Evolutionary conservation across 2,888 invertebrate species (phyloP).

Genomic region (Leucoma salicis): DNA sequence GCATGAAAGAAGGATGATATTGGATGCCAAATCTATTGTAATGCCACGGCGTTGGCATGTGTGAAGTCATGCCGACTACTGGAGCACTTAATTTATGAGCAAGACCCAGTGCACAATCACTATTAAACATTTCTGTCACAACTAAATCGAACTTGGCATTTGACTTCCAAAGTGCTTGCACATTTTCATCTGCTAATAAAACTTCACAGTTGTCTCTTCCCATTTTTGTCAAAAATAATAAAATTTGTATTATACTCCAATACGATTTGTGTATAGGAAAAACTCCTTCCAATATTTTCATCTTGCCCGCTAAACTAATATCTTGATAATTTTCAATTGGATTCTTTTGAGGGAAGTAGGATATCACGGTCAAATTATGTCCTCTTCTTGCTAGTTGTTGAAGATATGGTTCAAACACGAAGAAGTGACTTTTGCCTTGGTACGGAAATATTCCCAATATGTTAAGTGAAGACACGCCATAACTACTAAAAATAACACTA

Average conservation of each 20-base stretch:
- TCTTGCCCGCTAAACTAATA: slow-evolving; percentile 53
- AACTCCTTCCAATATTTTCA: slow-evolving; percentile 45
- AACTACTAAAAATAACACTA: slow-evolving; percentile 9
- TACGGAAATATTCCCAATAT: slow-evolving; percentile 85
- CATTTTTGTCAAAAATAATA: slow-evolving; percentile 34
- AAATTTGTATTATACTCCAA: slow-evolving; percentile 33
- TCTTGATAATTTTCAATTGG: slow-evolving; percentile 56
- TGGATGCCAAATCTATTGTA: slow-evolving; percentile 79
- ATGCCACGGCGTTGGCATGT: slow-evolving; percentile 80
- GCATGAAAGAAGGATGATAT: slow-evolving; percentile 81
- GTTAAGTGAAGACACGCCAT: slow-evolving; percentile 50
- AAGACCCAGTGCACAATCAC: slow-evolving; percentile 83
- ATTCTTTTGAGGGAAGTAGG: slow-evolving; percentile 80
- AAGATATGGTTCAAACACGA: slow-evolving; percentile 82
- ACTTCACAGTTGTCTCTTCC: slow-evolving; percentile 51
- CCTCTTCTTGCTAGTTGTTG: slow-evolving; percentile 82
- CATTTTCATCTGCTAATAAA: slow-evolving; percentile 50
- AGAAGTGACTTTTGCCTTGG: slow-evolving; percentile 86
- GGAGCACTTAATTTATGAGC: slow-evolving; percentile 80
- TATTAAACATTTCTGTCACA: slow-evolving; percentile 82
- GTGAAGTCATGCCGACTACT: slow-evolving; percentile 79
- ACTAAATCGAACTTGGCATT: slow-evolving; percentile 81
- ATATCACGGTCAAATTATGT: slow-evolving; percentile 85
- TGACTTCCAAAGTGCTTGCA: slow-evolving; percentile 57
- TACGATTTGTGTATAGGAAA: slow-evolving; percentile 46